Base-by-base conservation (phyloP, 1,140 invertebrate genomes). In the Aphaenogaster rudis region DNA sequence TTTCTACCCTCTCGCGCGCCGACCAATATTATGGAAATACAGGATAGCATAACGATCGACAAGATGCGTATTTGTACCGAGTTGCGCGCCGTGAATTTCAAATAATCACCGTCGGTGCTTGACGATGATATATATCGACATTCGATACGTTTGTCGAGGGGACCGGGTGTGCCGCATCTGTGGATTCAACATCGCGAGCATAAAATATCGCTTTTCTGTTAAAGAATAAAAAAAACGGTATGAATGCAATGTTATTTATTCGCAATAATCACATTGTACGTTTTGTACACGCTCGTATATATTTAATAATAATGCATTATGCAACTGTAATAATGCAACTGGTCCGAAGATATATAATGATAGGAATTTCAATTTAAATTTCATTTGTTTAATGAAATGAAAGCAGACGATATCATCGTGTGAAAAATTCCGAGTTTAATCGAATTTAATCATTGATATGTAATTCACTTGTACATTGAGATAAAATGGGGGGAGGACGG, bases 21-120 rank as follows among this genome's bases (percentile, higher is more conserved):
- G 88, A 61, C 86, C 89, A 88, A 90, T 93, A 91, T 89, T 93
- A 93, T 94, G 90, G 92, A 93, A 93, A 93, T 93, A n/a, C 21
- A 33, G 72, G 81, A 88, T 81, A 86, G 76, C 48, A 69, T 88
- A 88, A 91, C 84, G 82, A 90, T 86, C 76, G 82, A 74, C 67
- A 57, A 86, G 80, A 86, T 28, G 50, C 74, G 76, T 91, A 91
- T 92, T 92, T 91, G 90, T 92, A 92, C 87, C 90, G 86, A 76
- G 87, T 54, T 67, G 72, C 63, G 80, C 76, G 67, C 64, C 64
- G 28, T 50, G 76, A 88, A 88, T 74, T 88, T 61, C 36, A 86
- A 77, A 90, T 88, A 88, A 92, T 93, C 89, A 84, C 63, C 63
- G 42, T 74, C 84, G 48, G 2, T 79, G 54, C 63, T 54, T 59